Evolutionary conservation across 2,113 vertebrate genomes (phyloP).

Genomic region (Channa maculata): DNA sequence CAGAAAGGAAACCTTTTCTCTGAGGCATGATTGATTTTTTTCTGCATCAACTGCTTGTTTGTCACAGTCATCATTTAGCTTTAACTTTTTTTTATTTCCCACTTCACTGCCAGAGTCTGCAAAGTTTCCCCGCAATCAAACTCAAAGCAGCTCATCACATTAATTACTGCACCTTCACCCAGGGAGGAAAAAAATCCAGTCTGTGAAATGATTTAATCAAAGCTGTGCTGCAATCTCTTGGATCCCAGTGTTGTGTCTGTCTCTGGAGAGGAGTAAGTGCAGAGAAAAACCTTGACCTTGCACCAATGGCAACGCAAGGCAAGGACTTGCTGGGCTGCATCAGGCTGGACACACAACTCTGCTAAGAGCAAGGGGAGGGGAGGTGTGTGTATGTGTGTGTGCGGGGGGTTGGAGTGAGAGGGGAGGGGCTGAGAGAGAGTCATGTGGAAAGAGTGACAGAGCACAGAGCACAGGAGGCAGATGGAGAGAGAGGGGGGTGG

Average conservation of each 20-base stretch:
- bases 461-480: slow-evolving; percentile 44
- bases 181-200: not conserved
- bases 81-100: slow-evolving; percentile 13
- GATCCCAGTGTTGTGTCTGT: slow-evolving; percentile 2
- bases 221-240: not conserved
- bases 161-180: slow-evolving; percentile 27
- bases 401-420: not conserved
- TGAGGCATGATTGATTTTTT: slow-evolving; percentile 19
- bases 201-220: slow-evolving; percentile 11
- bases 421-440: slow-evolving; percentile 63
- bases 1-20: not conserved
- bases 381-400: not conserved
- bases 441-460: slow-evolving; percentile 38
- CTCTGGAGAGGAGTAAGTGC: not conserved
- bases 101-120: slow-evolving; percentile 14
- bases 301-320: slow-evolving; percentile 52
- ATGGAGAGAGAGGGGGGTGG: slow-evolving; percentile 24
- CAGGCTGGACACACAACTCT: slow-evolving; percentile 50
- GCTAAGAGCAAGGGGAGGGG: slow-evolving; percentile 44
- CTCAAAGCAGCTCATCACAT: slow-evolving; percentile 28
- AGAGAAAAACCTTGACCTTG: slow-evolving; percentile 82
- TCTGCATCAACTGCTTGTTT: slow-evolving; percentile 12
- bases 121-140: slow-evolving; percentile 24
- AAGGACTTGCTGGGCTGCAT: slow-evolving; percentile 45
- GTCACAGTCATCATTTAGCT: slow-evolving; percentile 12